phyloP scores from a whole-genome alignment of 1,140 invertebrate species.

The Aphidius gifuensis region DNA sequence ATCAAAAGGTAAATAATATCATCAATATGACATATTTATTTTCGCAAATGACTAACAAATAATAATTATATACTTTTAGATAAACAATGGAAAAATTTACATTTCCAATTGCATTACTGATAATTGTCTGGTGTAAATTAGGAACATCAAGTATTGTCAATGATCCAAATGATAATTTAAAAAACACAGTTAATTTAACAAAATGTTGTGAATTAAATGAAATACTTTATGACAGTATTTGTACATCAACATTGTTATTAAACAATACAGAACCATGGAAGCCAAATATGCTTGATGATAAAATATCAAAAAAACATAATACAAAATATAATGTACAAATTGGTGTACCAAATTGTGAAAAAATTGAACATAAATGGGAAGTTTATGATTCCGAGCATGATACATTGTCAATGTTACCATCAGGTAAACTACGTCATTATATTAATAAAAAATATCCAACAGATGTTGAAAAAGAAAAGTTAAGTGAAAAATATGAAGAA shows the following conservation, averaged over 20 bases:
- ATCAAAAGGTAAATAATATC: no score
- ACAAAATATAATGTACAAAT: constrained; percentile 46
- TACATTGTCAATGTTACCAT: constrained; percentile 63
- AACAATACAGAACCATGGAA: constrained; percentile 52
- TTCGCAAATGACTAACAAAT: no score
- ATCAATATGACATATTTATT: no score
- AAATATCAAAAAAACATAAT: constrained; percentile 2
- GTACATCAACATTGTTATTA: constrained; percentile 60
- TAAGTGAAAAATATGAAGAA: neutral
- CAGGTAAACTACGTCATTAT: constrained; percentile 70
- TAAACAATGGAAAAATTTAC: no score
- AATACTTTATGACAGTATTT: constrained; percentile 65
- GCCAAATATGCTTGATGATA: constrained; percentile 40
- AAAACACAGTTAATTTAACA: constrained; percentile 34
- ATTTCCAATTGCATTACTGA: no score
- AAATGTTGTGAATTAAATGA: constrained; percentile 77
- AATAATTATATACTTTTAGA: no score
- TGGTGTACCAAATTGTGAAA: constrained; percentile 68
- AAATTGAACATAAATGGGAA: constrained; percentile 65
- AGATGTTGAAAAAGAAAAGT: constrained; percentile 1
- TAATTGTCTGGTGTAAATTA: no score
- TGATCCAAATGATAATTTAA: constrained; percentile 18
- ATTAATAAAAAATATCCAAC: constrained; percentile 51
- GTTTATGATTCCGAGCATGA: constrained; percentile 65
- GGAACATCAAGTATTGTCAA: constrained; percentile 23